Percentiles rank a stretch among this genome's conserved stretches.
Conservation (phyloP, 2,113 vertebrate species). For the Cisticola juncidis region DNA sequence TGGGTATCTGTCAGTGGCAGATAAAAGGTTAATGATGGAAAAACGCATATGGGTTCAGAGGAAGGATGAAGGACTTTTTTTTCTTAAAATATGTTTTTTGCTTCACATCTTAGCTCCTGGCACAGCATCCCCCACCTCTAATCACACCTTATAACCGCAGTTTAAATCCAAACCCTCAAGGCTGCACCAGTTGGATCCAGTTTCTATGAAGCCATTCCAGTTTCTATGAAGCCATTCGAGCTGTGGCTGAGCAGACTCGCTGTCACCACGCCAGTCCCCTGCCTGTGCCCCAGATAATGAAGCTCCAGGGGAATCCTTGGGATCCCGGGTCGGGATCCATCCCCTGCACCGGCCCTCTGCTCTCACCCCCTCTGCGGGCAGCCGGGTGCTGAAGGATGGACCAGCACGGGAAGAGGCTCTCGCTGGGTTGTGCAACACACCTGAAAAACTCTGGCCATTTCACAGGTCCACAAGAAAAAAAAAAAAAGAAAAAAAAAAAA, state of each 20-base stretch:
- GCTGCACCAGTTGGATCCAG: conserved; percentile 56
- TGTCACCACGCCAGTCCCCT: conserved; percentile 57
- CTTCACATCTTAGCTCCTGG: conserved; percentile 23
- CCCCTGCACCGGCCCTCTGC: background rate
- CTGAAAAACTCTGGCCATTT: background rate
- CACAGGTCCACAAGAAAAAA: background rate
- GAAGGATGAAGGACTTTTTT: background rate
- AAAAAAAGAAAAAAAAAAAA: background rate
- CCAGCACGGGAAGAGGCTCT: background rate
- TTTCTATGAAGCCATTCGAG: conserved; percentile 54
- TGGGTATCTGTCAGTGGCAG: background rate
- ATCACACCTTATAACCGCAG: conserved; percentile 44
- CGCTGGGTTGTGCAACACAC: background rate
- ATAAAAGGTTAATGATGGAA: background rate
- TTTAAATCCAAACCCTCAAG: conserved; percentile 43
- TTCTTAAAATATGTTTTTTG: background rate
- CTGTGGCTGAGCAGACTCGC: conserved; percentile 48
- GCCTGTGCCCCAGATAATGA: conserved; percentile 2
- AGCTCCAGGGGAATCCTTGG: background rate
- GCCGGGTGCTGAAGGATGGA: background rate
- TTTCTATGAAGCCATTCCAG: conserved; percentile 52
- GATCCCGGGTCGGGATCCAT: background rate
- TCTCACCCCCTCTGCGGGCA: background rate
- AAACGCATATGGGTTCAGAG: background rate
- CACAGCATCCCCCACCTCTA: background rate